A percentile compares a stretch with the other conserved stretches of the same genome.
phyloP scores from a whole-genome alignment of 2,113 vertebrate species.

The Myrmecophaga tridactyla region DNA sequence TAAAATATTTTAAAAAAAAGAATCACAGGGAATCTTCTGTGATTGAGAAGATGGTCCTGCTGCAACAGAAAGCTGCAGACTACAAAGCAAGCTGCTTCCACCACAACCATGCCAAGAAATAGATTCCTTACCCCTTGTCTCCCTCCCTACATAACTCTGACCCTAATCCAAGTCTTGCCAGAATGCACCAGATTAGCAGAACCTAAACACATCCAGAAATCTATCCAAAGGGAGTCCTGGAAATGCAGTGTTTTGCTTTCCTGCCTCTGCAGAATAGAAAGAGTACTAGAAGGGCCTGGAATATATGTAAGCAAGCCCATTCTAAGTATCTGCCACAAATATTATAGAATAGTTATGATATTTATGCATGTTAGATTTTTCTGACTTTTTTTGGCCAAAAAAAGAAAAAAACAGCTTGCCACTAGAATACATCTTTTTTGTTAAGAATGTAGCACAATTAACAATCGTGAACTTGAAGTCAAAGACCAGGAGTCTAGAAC shows the following conservation, averaged over 20 bases:
- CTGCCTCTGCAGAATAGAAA: background rate
- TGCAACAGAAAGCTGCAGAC: background rate
- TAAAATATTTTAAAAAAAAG: no score
- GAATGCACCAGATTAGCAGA: background rate
- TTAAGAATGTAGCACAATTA: slow-evolving; percentile 21
- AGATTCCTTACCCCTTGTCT: background rate
- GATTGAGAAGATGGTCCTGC: background rate
- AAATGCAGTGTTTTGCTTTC: background rate
- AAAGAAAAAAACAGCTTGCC: background rate
- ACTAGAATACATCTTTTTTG: background rate
- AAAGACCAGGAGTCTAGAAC: background rate
- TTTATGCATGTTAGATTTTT: background rate
- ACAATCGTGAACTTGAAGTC: slow-evolving; percentile 8
- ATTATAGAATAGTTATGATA: background rate
- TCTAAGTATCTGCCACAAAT: background rate
- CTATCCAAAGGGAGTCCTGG: background rate
- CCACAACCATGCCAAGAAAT: background rate
- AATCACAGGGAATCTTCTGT: background rate
- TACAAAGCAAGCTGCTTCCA: background rate
- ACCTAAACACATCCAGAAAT: background rate
- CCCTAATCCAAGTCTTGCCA: background rate
- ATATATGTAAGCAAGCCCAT: background rate
- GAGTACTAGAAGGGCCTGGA: background rate
- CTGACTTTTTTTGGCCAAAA: background rate
- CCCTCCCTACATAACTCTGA: background rate